These are phyloP conservation scores for Anastrepha ludens DNA, from an alignment of 1,140 invertebrate genomes.

Conservation along the genomic window DNA sequence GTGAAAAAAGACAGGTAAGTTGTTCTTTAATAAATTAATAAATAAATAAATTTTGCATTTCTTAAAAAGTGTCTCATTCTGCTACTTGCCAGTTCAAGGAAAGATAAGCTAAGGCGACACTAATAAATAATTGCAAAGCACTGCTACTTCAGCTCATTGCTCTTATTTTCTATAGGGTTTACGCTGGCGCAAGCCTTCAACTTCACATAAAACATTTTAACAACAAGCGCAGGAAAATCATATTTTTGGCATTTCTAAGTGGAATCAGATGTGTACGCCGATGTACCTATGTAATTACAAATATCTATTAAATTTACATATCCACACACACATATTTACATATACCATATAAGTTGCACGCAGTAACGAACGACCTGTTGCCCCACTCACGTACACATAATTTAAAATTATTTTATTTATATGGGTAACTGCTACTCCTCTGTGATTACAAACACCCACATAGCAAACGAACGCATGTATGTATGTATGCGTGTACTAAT, in stretches of 20 bases:
- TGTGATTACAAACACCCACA: neutral
- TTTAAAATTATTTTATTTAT: slow-evolving; percentile 32
- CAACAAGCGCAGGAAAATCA: neutral
- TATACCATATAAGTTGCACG: neutral
- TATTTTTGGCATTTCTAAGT: neutral
- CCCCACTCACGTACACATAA: neutral
- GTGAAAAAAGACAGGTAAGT: too few relatives aligned
- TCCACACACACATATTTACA: neutral
- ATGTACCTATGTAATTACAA: neutral
- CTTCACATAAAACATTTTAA: too few relatives aligned
- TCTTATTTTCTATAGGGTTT: too few relatives aligned
- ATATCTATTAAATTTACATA: neutral
- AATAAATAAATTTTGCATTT: too few relatives aligned
- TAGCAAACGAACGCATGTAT: neutral
- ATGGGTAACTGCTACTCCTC: neutral
- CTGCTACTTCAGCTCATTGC: too few relatives aligned
- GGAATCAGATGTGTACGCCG: too few relatives aligned
- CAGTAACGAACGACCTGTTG: slow-evolving; percentile 2
- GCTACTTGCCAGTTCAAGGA: too few relatives aligned
- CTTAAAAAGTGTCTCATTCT: too few relatives aligned
- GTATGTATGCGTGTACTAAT: neutral
- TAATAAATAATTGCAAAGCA: too few relatives aligned
- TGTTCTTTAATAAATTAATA: too few relatives aligned
- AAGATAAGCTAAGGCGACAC: too few relatives aligned
- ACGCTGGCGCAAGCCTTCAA: too few relatives aligned